Evolutionary conservation across 2,888 invertebrate genomes (phyloP).

Genomic region (Caenorhabditis sp.): DNA sequence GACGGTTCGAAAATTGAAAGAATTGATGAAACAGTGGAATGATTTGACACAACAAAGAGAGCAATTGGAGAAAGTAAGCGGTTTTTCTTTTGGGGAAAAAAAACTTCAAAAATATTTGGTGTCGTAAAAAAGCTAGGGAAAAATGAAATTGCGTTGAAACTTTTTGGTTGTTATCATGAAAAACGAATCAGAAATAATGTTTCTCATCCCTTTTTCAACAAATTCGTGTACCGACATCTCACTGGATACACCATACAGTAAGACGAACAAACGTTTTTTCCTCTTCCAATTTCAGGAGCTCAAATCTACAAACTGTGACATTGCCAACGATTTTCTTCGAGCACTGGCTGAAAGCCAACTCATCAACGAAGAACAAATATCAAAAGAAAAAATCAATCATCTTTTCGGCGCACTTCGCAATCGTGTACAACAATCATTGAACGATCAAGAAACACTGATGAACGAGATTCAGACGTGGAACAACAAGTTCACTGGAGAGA

Average conservation of each 20-base stretch:
- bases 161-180: too few species aligned
- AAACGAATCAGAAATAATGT: too few species aligned
- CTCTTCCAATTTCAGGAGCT: conserved; percentile 28
- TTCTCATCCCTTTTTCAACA: too few species aligned
- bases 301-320: conserved; percentile 49
- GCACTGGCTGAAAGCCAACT: conserved; percentile 76
- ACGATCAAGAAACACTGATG: conserved; percentile 79
- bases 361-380: conserved; percentile 58
- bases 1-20: conserved; percentile 78
- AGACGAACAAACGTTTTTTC: too few species aligned
- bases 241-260: too few species aligned
- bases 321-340: conserved; percentile 79
- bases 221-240: too few species aligned
- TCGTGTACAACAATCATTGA: conserved; percentile 81
- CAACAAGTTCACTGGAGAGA: conserved; percentile 77
- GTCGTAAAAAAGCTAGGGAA: too few species aligned
- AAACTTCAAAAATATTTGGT: background rate
- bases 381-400: conserved; percentile 78
- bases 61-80: conserved; percentile 40
- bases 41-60: conserved; percentile 76
- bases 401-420: conserved; percentile 77
- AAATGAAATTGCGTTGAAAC: too few species aligned
- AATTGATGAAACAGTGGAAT: conserved; percentile 79
- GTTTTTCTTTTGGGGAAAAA: background rate
- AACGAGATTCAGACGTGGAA: conserved; percentile 77